A percentile compares a stretch with the other conserved stretches of the same genome.
phyloP scores from a whole-genome alignment of 2,113 vertebrate genomes.

The Chionis minor region DNA sequence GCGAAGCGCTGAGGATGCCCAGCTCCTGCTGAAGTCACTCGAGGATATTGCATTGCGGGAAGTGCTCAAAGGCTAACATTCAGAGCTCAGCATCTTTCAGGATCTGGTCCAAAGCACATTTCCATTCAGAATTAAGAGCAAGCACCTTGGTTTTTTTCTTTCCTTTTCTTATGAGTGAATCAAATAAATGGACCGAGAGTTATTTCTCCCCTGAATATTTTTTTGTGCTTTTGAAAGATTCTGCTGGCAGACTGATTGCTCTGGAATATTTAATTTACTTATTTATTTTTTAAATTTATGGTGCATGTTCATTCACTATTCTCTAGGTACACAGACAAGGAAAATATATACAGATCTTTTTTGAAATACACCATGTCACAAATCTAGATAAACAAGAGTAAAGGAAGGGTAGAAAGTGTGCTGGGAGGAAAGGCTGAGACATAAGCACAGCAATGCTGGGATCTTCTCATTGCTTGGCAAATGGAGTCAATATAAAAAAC shows the following conservation, averaged over 20 bases:
- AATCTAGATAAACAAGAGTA: not conserved
- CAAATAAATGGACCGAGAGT: constrained; percentile 25
- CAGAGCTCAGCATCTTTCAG: not conserved
- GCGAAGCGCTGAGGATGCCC: not conserved
- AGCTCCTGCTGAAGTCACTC: not conserved
- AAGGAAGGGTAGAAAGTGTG: not conserved
- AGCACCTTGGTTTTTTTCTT: fast-evolving
- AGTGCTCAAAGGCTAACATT: not conserved
- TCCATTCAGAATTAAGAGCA: not conserved
- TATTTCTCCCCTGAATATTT: constrained; percentile 33
- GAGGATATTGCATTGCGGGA: not conserved
- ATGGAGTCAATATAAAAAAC: not conserved
- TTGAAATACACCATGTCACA: not conserved
- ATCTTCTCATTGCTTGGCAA: not conserved
- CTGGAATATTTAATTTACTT: constrained; percentile 43
- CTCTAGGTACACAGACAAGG: not conserved
- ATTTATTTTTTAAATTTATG: constrained; percentile 31
- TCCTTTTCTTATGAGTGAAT: not conserved
- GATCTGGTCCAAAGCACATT: not conserved
- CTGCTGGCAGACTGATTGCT: constrained; percentile 12
- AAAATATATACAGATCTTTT: not conserved
- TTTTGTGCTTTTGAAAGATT: not conserved
- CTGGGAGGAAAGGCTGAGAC: not conserved
- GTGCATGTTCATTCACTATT: not conserved
- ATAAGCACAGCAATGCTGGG: not conserved